These are phyloP conservation scores for Pardalotus punctatus DNA, from an alignment of 2,113 vertebrate genomes.

Conservation along the genomic window DNA sequence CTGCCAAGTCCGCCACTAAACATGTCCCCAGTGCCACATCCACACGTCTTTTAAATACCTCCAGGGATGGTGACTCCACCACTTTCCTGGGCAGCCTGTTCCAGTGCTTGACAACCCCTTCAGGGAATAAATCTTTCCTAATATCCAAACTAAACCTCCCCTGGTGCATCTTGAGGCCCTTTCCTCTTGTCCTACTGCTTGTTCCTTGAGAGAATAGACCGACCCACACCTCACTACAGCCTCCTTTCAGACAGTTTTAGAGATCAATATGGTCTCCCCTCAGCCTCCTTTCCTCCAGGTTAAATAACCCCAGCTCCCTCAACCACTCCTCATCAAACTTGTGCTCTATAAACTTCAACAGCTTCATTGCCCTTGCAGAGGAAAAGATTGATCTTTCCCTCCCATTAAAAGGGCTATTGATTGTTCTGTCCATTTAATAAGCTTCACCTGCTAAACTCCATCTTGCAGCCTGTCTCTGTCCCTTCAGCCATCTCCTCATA, in stretches of 20 bases:
- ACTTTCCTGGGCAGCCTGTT: background rate
- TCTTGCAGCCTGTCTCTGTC: background rate
- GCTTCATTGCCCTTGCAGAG: background rate
- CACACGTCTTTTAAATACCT: background rate
- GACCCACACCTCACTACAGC: background rate
- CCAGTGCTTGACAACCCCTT: background rate
- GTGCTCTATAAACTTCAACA: background rate
- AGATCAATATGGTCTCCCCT: background rate
- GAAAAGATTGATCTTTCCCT: background rate
- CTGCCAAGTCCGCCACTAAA: background rate
- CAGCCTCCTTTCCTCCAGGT: background rate
- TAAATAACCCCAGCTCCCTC: background rate
- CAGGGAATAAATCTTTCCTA: background rate
- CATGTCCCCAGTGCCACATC: background rate
- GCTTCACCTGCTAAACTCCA: background rate
- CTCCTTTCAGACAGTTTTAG: background rate
- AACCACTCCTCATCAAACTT: background rate
- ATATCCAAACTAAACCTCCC: background rate
- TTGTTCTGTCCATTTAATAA: conserved; percentile 18
- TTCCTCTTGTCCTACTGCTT: background rate
- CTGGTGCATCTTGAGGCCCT: background rate
- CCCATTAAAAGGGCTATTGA: background rate
- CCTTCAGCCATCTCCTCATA: conserved; percentile 15
- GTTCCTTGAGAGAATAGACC: background rate
- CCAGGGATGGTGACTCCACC: background rate